These are phyloP conservation scores for Latrodectus geometricus DNA, from an alignment of 1,140 invertebrate genomes.

Conservation along the genomic window DNA sequence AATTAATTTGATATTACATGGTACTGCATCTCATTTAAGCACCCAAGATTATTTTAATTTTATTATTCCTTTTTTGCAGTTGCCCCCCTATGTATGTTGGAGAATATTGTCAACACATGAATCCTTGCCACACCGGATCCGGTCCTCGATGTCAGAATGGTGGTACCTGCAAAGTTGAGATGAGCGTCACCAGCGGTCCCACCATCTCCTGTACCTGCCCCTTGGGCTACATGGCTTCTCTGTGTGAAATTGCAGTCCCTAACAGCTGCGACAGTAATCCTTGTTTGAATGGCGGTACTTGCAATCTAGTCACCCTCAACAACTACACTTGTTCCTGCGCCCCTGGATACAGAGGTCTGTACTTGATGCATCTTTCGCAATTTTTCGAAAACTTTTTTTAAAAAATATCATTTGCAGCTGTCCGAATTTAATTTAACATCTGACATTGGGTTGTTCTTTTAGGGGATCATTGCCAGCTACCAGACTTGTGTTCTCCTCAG, in stretches of 20 bases:
- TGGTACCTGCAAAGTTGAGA: slow-evolving; percentile 86
- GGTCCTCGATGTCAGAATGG: slow-evolving; percentile 86
- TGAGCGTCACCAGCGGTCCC: slow-evolving; percentile 76
- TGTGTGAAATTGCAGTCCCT: slow-evolving; percentile 78
- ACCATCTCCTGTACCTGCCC: slow-evolving; percentile 86
- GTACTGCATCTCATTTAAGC: too few species aligned
- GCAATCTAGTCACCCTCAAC: slow-evolving; percentile 78
- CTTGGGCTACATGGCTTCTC: slow-evolving; percentile 84
- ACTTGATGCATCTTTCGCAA: background rate
- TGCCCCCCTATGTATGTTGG: slow-evolving; percentile 91
- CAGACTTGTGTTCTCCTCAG: slow-evolving; percentile 87
- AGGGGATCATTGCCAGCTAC: slow-evolving; percentile 81
- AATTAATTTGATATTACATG: too few species aligned
- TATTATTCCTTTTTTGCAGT: slow-evolving; percentile 75
- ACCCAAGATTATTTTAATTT: too few species aligned
- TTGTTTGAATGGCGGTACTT: slow-evolving; percentile 88
- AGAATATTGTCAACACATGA: slow-evolving; percentile 92
- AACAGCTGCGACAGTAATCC: slow-evolving; percentile 80
- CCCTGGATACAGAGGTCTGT: slow-evolving; percentile 81
- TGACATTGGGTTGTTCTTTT: slow-evolving; percentile 51
- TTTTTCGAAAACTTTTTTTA: background rate
- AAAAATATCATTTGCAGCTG: background rate
- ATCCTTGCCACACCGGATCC: slow-evolving; percentile 89
- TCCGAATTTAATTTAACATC: background rate
- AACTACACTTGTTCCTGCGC: slow-evolving; percentile 86